Evolutionary conservation across 2,113 vertebrate species (phyloP).

Genomic region (Myocastor coypus): DNA sequence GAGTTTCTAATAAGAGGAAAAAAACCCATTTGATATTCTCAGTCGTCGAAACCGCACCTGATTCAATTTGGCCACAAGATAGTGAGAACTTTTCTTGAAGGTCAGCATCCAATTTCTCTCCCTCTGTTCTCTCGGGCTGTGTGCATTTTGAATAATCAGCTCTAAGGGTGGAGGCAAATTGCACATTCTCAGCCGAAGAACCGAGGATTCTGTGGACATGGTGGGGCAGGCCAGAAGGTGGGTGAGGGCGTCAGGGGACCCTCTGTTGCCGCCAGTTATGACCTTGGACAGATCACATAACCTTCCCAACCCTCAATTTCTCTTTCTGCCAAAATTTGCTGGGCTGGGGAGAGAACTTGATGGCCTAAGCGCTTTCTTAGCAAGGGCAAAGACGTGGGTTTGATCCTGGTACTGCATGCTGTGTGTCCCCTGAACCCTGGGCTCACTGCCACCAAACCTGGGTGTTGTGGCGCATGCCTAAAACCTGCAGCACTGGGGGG

Average conservation of each 20-base stretch:
- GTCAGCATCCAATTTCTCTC: constrained; percentile 44
- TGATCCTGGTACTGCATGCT: no score
- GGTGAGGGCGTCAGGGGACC: neutral
- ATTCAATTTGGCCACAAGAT: constrained; percentile 19
- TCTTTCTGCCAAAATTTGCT: neutral
- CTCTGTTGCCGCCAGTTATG: neutral
- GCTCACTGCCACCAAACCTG: no score
- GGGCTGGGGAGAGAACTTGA: no score
- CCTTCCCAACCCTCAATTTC: neutral
- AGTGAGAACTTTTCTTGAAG: constrained; percentile 40
- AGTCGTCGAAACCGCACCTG: neutral
- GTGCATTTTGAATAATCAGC: constrained; percentile 47
- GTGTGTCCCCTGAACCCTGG: no score
- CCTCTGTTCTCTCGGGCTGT: neutral
- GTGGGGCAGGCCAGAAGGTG: neutral
- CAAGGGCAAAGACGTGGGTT: no score
- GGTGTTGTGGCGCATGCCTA: no score
- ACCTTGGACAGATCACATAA: neutral
- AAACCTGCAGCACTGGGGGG: no score
- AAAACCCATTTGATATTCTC: neutral
- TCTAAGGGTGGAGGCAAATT: neutral
- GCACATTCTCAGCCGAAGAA: neutral
- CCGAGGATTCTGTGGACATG: accelerated
- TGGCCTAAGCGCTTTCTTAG: no score
- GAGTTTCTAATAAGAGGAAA: neutral